These are phyloP conservation scores for Isurus oxyrinchus DNA, from an alignment of 2,113 vertebrate species.

Conservation along the genomic window DNA sequence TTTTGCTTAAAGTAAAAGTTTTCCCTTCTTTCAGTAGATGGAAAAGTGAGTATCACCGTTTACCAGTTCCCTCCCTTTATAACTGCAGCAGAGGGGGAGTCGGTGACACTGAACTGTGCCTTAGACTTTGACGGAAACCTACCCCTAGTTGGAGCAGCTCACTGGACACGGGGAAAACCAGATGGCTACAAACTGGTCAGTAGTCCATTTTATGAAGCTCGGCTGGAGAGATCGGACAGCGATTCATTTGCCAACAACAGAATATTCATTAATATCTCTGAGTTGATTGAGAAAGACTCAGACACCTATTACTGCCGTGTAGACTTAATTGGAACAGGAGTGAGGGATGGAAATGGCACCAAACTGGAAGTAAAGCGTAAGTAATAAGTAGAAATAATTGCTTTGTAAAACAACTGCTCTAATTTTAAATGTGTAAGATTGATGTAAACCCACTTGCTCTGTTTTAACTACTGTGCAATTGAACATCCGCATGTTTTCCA, in stretches of 20 bases:
- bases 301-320: background rate
- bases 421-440: background rate
- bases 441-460: background rate
- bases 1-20: no score
- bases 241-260: background rate
- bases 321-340: background rate
- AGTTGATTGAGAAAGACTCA: background rate
- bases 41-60: background rate
- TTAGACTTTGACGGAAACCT: background rate
- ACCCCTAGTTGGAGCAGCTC: background rate
- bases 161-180: background rate
- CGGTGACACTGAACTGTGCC: constrained; percentile 7
- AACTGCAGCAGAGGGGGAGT: background rate
- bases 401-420: background rate
- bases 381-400: background rate
- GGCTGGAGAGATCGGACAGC: background rate
- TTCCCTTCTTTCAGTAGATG: background rate
- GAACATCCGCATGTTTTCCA: background rate
- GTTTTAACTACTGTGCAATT: background rate
- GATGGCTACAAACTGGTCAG: background rate
- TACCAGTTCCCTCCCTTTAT: background rate
- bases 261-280: background rate
- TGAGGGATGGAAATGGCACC: background rate
- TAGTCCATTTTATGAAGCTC: background rate
- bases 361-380: background rate